These are phyloP conservation scores for Caenorhabditis auriculariae DNA, from an alignment of 2,888 invertebrate genomes.

Conservation along the genomic window DNA sequence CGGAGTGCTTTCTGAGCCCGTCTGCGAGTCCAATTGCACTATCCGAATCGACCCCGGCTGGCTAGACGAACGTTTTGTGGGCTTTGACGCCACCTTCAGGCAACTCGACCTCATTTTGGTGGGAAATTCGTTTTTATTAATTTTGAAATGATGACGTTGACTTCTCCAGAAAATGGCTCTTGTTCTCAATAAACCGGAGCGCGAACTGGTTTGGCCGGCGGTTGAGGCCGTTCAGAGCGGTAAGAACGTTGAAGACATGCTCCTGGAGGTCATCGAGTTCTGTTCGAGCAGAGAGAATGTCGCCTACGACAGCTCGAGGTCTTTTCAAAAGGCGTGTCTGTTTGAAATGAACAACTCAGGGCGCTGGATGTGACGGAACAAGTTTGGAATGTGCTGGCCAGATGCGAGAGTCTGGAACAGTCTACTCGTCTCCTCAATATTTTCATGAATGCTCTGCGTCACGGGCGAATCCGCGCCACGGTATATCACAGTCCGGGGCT, in stretches of 20 bases:
- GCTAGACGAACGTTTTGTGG: conserved; percentile 18
- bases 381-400: not conserved
- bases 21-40: conserved; percentile 14
- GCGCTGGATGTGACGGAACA: not conserved
- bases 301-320: too few species aligned
- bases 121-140: too few species aligned
- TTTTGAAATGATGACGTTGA: not conserved
- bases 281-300: conserved; percentile 17
- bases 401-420: conserved; percentile 1
- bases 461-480: conserved; percentile 18
- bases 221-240: conserved; percentile 4
- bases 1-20: conserved; percentile 12
- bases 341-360: conserved; percentile 7
- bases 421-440: conserved; percentile 11
- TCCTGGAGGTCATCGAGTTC: conserved; percentile 8
- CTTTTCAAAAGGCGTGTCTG: too few species aligned
- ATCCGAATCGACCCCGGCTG: conserved; percentile 23
- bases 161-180: conserved; percentile 8
- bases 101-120: conserved; percentile 16
- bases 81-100: conserved; percentile 8
- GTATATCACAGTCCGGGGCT: not conserved
- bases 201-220: conserved; percentile 11
- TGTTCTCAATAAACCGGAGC: conserved; percentile 16
- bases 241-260: conserved; percentile 12
- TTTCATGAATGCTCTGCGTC: conserved; percentile 20